phyloP scores from a whole-genome alignment of 2,888 invertebrate species.

The Ormyrus rosae region DNA sequence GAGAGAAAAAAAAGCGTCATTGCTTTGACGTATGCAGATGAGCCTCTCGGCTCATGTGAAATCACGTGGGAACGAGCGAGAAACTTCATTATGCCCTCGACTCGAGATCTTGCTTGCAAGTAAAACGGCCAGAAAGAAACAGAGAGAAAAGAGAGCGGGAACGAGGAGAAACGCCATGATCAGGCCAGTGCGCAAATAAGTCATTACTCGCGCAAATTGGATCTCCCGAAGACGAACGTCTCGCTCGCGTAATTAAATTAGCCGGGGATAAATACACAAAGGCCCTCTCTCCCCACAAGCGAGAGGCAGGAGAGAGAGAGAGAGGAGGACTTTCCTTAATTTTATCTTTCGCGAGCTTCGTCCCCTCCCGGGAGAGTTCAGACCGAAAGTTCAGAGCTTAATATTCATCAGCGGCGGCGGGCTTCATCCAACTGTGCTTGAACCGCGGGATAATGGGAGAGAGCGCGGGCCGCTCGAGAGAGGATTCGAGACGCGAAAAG shows the following conservation, averaged over 20 bases:
- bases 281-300: background rate
- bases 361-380: background rate
- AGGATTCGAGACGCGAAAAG: background rate
- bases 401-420: constrained; percentile 29
- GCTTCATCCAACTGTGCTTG: constrained; percentile 25
- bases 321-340: constrained; percentile 14
- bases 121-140: background rate
- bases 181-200: constrained; percentile 11
- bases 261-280: constrained; percentile 18
- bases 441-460: constrained; percentile 12
- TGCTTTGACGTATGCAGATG: constrained; percentile 18
- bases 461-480: background rate
- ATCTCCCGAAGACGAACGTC: constrained; percentile 16
- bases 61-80: constrained; percentile 38
- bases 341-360: constrained; percentile 1
- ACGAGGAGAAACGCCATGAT: background rate
- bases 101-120: background rate
- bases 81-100: constrained; percentile 21
- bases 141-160: background rate
- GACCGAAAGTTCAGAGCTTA: constrained; percentile 40
- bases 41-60: background rate
- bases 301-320: background rate
- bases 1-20: background rate
- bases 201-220: constrained; percentile 30
- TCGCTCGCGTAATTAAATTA: constrained; percentile 46